Base-by-base conservation (phyloP, 2,113 vertebrate species). In the Urocitellus parryii region DNA sequence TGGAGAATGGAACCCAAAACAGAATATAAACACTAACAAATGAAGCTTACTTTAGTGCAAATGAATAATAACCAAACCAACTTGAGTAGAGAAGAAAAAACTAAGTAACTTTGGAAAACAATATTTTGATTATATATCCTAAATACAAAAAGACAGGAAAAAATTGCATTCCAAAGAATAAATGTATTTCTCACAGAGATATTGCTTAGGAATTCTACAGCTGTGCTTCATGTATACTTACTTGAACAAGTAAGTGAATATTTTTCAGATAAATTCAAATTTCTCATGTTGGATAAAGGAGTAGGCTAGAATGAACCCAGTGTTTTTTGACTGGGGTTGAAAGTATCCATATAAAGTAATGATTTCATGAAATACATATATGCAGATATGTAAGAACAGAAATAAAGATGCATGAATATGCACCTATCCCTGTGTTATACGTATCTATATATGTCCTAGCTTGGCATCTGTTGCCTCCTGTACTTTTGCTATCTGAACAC, bases 121-220 rank as follows among this genome's bases (percentile, higher is more conserved):
- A 9, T 42, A 22, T 65, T 95, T 88, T 77, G 39, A 16, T 77
- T 84, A 78, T 77, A 20, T 68, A 42, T 7, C 74, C 6, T 68
- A 82, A 48, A 78, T 37, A 63, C 20, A 70, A 61, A 81, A 90
- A 61, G 58, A 63, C 48, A 51, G 10, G 32, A 80, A 67, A 63
- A 84, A 72, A 51, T 3, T 79, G 8, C 29, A 76, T 12, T 76
- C 18, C 61, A 7, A 42, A 22, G 63, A 61, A 17, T 88, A 73
- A 84, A 68, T 80, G 34, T 89, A 25, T 82, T 89, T 85, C 73
- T 80, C 56, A 42, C 65, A 95, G 45, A 89, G 34, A 16, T 89
- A 8, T 89, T 80, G 27, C 22, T 83, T 84, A 53, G 8, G 39
- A 39, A 65, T 92, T 79, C 14, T 79, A 56, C 92, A 84, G 79